A percentile compares a stretch with the other conserved stretches of the same genome.
phyloP scores from a whole-genome alignment of 2,888 invertebrate species.

The Nasonia oneida region DNA sequence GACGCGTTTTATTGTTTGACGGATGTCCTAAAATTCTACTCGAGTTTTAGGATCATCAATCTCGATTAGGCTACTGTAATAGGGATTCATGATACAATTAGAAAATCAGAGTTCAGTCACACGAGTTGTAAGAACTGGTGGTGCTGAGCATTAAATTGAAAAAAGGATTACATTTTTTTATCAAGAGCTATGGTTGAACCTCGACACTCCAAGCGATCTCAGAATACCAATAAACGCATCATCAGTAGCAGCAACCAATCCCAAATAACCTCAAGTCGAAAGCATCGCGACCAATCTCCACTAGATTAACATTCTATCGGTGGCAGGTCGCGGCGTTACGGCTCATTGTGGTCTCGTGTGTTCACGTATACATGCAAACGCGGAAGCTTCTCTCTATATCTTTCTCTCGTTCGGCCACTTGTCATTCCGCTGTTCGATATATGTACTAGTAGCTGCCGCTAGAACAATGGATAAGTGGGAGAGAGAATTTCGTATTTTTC shows the following conservation, averaged over 20 bases:
- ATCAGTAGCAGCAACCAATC: background rate
- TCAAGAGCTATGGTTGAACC: background rate
- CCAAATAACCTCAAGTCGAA: background rate
- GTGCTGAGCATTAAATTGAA: background rate
- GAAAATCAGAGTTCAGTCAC: background rate
- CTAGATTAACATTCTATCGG: conserved; percentile 32
- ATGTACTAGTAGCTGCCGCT: background rate
- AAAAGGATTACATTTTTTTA: background rate
- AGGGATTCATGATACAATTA: background rate
- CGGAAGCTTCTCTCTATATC: background rate
- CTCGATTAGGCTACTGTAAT: background rate
- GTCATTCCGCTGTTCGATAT: conserved; percentile 12
- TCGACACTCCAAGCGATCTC: background rate
- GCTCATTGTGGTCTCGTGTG: conserved; percentile 30
- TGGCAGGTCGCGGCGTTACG: conserved; percentile 4
- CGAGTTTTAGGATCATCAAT: background rate
- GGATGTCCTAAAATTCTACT: background rate
- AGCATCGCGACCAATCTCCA: background rate
- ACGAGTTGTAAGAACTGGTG: background rate
- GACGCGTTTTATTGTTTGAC: background rate
- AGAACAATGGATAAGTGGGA: conserved; percentile 18
- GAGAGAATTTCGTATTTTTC: conserved; percentile 13
- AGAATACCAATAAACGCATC: background rate
- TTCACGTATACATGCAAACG: background rate
- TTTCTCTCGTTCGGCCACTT: conserved; percentile 14